Base-by-base conservation (phyloP, 2,113 vertebrate species). In the Anarhynchus alexandrinus region DNA sequence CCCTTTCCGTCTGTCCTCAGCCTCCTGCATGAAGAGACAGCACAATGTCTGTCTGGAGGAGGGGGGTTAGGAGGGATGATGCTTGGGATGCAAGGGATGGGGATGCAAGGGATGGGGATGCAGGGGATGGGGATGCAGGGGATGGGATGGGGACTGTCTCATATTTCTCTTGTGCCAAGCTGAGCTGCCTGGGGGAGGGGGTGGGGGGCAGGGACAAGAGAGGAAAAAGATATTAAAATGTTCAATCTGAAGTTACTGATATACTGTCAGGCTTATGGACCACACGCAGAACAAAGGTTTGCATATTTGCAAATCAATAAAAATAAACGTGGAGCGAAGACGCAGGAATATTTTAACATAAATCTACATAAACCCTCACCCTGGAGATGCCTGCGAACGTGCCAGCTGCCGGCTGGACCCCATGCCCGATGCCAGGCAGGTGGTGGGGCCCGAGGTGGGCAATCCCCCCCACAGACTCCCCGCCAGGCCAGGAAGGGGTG, bases 281-380 rank as follows among this genome's bases (percentile, higher is more conserved):
- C 17, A 61, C 69, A 55, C 4, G 52, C 54, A 62, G 96, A 98
- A 98, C 98, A 98, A 91, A 98, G 97, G 92, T 96, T 95, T 96
- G 94, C 65, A 85, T 40, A 40, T 93, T 96, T 98, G 97, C 97
- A 97, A 98, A 98, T 98, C 98, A 98, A 97, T 98, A 98, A 97
- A 98, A 97, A 98, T 86, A 98, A 98, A 98, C 59, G 96, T 79
- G 95, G 78, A 89, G 96, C 2, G n/a, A 94, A 89, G 88, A 96
- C 1, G 15, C 65, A 49, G 93, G 96, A 96, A 97, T 97, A 96
- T 95, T 96, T 97, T 97, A 97, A 78, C 94, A 96, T 97, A 96
- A 96, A 97, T 97, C 95, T 96, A 62, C 96, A 97, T 96, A 96
- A 97, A 94, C 15, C 69, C 70, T 67, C 42, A 51, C 43, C 32